Conservation (phyloP, 2,113 vertebrate species). For the Microcebus griseorufus region DNA sequence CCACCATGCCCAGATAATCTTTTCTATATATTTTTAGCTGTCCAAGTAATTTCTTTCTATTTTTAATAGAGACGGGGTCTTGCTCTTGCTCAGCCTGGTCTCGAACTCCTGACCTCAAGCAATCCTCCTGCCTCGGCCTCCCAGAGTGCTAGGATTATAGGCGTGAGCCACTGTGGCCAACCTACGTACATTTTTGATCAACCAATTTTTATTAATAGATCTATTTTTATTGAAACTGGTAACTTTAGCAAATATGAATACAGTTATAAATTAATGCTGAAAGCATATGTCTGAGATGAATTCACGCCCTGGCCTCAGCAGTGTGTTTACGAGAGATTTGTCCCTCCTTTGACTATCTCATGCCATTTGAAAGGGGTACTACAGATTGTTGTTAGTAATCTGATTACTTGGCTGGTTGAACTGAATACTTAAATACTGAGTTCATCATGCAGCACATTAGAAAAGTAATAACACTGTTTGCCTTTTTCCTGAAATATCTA, state of each 20-base stretch:
- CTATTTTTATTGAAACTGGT: not conserved
- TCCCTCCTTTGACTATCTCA: not conserved
- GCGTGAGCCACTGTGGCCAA: too few relatives aligned
- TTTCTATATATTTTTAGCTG: too few relatives aligned
- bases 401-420: not conserved
- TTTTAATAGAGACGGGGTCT: too few relatives aligned
- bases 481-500: not conserved
- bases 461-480: not conserved
- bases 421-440: not conserved
- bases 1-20: too few relatives aligned
- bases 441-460: not conserved
- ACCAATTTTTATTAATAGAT: constrained; percentile 9
- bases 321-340: not conserved
- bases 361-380: not conserved
- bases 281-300: not conserved
- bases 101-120: too few relatives aligned
- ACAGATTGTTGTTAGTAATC: not conserved
- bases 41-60: too few relatives aligned
- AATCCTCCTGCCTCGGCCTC: too few relatives aligned
- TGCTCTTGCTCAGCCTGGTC: too few relatives aligned
- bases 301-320: not conserved
- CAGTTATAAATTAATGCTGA: not conserved
- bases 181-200: not conserved
- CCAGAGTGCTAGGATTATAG: too few relatives aligned
- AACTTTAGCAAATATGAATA: not conserved